Evolutionary conservation across 2,113 vertebrate genomes (phyloP).

Genomic region (Corythornis vintsioides): DNA sequence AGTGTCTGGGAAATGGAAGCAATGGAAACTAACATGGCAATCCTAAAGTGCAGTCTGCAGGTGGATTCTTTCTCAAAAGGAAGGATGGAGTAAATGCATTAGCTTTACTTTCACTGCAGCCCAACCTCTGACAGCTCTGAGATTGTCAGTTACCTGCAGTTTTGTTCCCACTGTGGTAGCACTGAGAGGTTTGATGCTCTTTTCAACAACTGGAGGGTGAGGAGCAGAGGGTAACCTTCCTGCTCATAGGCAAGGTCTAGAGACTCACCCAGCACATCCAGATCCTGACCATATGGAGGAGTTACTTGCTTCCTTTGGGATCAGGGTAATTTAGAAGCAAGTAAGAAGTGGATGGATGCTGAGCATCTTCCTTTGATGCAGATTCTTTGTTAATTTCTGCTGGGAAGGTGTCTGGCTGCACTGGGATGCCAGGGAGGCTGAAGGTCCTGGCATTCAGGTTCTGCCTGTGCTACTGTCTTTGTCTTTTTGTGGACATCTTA

Average conservation of each 20-base stretch:
- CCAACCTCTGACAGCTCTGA: background rate
- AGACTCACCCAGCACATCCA: background rate
- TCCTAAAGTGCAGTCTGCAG: background rate
- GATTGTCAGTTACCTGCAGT: background rate
- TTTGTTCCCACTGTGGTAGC: background rate
- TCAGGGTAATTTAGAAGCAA: background rate
- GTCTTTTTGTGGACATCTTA: background rate
- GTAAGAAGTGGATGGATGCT: background rate
- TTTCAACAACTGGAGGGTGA: fast-evolving
- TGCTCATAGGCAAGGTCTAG: background rate
- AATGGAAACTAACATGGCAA: background rate
- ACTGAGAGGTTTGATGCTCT: background rate
- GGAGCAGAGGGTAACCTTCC: background rate
- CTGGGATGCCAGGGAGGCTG: background rate
- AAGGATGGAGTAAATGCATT: background rate
- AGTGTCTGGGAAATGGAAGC: background rate
- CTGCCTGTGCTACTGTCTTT: background rate
- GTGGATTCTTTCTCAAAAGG: background rate
- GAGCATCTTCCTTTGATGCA: background rate
- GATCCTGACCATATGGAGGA: fast-evolving
- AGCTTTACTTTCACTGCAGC: background rate
- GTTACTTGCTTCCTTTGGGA: background rate
- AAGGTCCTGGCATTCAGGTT: fast-evolving
- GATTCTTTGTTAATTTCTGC: background rate
- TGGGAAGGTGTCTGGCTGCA: background rate